Evolutionary conservation across 2,797 vertebrate genomes (phyloP).

Genomic region (Vultur gryphus): DNA sequence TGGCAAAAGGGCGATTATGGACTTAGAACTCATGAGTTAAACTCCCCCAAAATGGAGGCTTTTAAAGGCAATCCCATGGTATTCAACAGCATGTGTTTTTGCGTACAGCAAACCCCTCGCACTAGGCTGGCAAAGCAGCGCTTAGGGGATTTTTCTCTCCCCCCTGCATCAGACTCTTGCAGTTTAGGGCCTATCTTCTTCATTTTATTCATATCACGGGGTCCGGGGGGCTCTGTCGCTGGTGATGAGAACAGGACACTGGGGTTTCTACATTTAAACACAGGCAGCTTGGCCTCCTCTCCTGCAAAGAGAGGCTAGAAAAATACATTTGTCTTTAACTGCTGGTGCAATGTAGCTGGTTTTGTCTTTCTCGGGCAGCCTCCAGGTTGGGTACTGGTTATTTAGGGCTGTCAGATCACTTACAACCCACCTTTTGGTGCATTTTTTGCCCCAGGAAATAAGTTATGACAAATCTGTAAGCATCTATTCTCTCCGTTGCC

Average conservation of each 20-base stretch:
- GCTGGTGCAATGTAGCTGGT: background rate
- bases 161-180: background rate
- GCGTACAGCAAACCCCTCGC: background rate
- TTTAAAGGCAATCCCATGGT: background rate
- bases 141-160: background rate
- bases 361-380: background rate
- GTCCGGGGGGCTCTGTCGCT: background rate
- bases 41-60: background rate
- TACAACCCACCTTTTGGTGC: background rate
- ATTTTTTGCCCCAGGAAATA: background rate
- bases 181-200: background rate
- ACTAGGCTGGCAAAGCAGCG: background rate
- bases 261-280: background rate
- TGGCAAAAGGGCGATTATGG: background rate
- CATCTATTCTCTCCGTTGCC: background rate
- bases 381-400: background rate
- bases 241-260: background rate
- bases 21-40: background rate
- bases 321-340: background rate
- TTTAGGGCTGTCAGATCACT: background rate
- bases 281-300: fast-evolving
- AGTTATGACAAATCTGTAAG: background rate
- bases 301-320: background rate
- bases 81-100: background rate
- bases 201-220: fast-evolving